Conservation (phyloP, 2,113 vertebrate species). For the Alces alces region DNA sequence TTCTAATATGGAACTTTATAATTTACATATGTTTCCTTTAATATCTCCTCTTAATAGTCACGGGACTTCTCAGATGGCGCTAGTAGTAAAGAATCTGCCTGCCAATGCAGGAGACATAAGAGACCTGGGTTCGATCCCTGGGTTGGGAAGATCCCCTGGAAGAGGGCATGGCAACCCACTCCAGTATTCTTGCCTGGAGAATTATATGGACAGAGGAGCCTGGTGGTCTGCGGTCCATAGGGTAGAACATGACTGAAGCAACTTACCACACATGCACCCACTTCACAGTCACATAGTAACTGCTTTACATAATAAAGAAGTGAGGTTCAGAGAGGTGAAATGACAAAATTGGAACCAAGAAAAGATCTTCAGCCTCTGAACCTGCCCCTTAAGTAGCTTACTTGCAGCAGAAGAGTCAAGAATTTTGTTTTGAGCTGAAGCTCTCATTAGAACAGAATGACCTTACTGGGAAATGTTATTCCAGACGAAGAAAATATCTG, state of each 20-base stretch:
- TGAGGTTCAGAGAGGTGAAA: neutral
- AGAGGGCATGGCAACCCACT: neutral
- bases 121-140: neutral
- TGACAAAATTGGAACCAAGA: neutral
- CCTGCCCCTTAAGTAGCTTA: neutral
- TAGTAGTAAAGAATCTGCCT: neutral
- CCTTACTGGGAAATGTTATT: slow-evolving; percentile 10
- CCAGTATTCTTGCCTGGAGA: neutral
- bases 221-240: neutral
- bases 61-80: neutral
- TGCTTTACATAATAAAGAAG: neutral
- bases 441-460: neutral
- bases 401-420: neutral
- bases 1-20: neutral
- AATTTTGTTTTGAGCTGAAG: neutral
- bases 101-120: neutral
- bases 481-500: neutral
- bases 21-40: neutral
- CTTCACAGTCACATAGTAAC: neutral
- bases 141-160: neutral
- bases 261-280: neutral
- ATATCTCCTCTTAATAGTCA: neutral
- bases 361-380: neutral
- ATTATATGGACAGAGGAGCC: neutral
- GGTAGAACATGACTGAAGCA: neutral